These are phyloP conservation scores for Clytia hemisphaerica DNA, from an alignment of 30 jellyfish, hydroid and myxozoan species.

Conservation along the genomic window DNA sequence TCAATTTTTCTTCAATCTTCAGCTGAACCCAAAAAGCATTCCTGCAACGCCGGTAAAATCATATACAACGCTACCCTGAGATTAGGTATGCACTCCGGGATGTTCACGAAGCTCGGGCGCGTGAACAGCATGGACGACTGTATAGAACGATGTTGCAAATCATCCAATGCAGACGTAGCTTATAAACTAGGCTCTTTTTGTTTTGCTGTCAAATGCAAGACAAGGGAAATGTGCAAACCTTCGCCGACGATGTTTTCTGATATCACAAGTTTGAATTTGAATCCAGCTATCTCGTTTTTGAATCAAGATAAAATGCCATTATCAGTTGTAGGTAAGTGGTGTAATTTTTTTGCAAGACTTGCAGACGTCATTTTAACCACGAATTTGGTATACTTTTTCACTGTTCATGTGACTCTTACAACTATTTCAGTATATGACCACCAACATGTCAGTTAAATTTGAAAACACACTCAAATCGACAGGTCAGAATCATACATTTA, in stretches of 20 bases:
- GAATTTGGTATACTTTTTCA: too few relatives aligned
- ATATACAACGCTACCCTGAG: conserved; percentile 76
- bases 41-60: conserved; percentile 76
- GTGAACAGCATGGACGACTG: conserved; percentile 89
- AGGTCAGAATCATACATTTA: too few relatives aligned
- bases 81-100: conserved; percentile 96
- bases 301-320: too few relatives aligned
- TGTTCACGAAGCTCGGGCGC: conserved; percentile 81
- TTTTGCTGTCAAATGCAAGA: conserved; percentile 88
- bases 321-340: too few relatives aligned
- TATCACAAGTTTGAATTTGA: conserved; percentile 71
- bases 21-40: conserved; percentile 67
- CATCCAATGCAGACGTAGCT: conserved; percentile 93
- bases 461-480: too few relatives aligned
- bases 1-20: too few relatives aligned
- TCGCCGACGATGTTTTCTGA: conserved; percentile 82
- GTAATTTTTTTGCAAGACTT: too few relatives aligned
- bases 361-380: too few relatives aligned
- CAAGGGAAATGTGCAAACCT: conserved; percentile 81
- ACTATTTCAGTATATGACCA: too few relatives aligned
- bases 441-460: too few relatives aligned
- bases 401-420: too few relatives aligned
- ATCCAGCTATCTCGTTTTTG: conserved; percentile 85
- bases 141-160: conserved; percentile 85
- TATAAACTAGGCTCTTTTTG: conserved; percentile 89